phyloP scores from a whole-genome alignment of 1,140 invertebrate species.

The Geopemphigus sp. region DNA sequence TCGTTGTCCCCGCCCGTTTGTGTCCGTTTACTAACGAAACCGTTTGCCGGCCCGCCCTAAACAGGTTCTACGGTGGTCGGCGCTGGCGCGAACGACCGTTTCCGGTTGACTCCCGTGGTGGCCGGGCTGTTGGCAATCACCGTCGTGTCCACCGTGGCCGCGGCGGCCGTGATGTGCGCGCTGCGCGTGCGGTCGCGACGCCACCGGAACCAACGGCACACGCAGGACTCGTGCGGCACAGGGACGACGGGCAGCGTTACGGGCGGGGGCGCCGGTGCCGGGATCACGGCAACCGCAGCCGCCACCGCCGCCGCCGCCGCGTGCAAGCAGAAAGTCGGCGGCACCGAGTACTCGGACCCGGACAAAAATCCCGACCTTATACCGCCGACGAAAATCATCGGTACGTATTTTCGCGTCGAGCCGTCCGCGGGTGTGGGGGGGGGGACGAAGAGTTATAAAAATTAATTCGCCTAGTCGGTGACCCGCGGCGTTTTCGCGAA shows the following conservation, averaged over 20 bases:
- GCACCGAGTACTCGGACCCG: background rate
- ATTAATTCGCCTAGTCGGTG: no score
- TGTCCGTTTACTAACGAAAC: no score
- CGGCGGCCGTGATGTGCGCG: constrained; percentile 68
- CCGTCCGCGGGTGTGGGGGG: no score
- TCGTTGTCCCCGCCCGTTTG: no score
- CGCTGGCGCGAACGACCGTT: constrained; percentile 62
- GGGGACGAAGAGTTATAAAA: no score
- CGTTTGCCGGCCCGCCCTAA: no score
- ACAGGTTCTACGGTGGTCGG: constrained; percentile 51
- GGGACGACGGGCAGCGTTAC: background rate
- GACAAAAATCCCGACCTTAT: constrained; percentile 42
- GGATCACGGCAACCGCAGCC: background rate
- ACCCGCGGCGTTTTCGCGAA: no score
- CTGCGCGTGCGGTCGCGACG: constrained; percentile 61
- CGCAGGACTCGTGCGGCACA: background rate
- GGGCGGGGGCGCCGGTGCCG: background rate
- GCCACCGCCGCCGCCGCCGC: constrained; percentile 10
- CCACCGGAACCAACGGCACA: background rate
- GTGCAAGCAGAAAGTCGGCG: constrained; percentile 26
- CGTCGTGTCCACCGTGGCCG: constrained; percentile 70
- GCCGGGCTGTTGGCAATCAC: constrained; percentile 72
- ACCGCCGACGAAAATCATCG: constrained; percentile 15
- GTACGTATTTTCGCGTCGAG: background rate
- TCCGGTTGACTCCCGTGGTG: constrained; percentile 72